Conservation (phyloP, 1,140 invertebrate species). For the Zophobas atratus region DNA sequence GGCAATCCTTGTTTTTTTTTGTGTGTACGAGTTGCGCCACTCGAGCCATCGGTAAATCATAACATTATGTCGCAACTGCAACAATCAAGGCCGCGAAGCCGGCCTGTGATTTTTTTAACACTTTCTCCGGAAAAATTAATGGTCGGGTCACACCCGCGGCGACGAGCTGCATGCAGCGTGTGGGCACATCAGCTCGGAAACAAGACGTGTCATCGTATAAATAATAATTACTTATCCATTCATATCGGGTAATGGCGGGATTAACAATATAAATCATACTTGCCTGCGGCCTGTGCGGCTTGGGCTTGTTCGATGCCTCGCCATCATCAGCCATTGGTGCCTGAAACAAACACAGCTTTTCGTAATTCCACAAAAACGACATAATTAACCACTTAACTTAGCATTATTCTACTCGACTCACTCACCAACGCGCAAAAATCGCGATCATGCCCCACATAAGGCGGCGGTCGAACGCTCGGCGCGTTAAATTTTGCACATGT, state of each 20-base stretch:
- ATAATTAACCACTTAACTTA: background rate
- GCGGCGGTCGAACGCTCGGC: background rate
- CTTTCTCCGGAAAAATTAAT: constrained; percentile 45
- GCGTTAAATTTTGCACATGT: background rate
- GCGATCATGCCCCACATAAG: background rate
- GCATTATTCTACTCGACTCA: background rate
- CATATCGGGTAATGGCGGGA: constrained; percentile 31
- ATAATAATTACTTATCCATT: constrained; percentile 47
- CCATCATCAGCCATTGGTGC: constrained; percentile 56
- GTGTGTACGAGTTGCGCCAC: background rate
- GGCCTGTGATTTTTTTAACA: constrained; percentile 27
- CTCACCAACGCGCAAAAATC: background rate
- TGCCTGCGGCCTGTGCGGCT: constrained; percentile 51
- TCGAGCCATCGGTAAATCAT: background rate
- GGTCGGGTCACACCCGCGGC: constrained; percentile 17
- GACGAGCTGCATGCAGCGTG: constrained; percentile 18
- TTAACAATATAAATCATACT: constrained; percentile 42
- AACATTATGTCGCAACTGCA: background rate
- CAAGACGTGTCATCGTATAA: constrained; percentile 44
- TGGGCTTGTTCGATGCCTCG: constrained; percentile 48
- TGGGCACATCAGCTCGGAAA: constrained; percentile 42
- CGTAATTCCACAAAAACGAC: constrained; percentile 5
- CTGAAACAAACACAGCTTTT: constrained; percentile 9
- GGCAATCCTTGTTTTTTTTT: too few relatives aligned
- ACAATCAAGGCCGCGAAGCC: constrained; percentile 12